Evolutionary conservation across 2,797 vertebrate species (phyloP).

Genomic region (Cyclura pinguis): DNA sequence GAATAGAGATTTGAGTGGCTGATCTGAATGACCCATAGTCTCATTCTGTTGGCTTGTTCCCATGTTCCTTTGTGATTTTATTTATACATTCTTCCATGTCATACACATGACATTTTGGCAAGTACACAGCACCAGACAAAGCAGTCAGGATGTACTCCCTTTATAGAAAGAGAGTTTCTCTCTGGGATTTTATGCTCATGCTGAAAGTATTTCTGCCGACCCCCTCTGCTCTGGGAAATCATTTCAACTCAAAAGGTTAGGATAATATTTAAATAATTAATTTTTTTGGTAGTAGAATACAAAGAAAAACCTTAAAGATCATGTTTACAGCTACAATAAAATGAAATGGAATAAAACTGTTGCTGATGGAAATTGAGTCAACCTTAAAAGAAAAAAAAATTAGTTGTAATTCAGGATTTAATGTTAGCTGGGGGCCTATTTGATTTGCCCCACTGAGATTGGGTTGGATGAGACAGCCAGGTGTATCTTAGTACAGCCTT

Average conservation of each 20-base stretch:
- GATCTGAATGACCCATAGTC: background rate
- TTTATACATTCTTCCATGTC: background rate
- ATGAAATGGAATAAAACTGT: background rate
- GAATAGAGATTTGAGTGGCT: background rate
- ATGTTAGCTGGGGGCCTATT: background rate
- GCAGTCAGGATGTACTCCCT: background rate
- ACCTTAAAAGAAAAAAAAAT: background rate
- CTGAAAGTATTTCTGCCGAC: background rate
- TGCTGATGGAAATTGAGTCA: background rate
- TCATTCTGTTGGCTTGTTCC: background rate
- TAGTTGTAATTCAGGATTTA: too few relatives aligned
- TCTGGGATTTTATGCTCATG: background rate
- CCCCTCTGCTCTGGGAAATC: background rate
- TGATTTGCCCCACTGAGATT: background rate
- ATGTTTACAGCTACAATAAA: background rate
- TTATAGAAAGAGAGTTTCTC: background rate
- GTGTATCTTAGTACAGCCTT: background rate
- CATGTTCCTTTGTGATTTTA: background rate
- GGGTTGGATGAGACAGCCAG: background rate
- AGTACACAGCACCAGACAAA: background rate
- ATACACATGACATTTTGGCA: slow-evolving; percentile 13
- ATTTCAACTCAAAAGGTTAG: background rate
- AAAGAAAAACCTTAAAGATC: background rate
- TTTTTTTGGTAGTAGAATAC: too few relatives aligned
- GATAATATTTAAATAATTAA: background rate